Evolutionary conservation across 2,797 vertebrate species (phyloP), one percentile per base, ranked within the genome.

Genomic region (Acanthurus lineatus): DNA sequence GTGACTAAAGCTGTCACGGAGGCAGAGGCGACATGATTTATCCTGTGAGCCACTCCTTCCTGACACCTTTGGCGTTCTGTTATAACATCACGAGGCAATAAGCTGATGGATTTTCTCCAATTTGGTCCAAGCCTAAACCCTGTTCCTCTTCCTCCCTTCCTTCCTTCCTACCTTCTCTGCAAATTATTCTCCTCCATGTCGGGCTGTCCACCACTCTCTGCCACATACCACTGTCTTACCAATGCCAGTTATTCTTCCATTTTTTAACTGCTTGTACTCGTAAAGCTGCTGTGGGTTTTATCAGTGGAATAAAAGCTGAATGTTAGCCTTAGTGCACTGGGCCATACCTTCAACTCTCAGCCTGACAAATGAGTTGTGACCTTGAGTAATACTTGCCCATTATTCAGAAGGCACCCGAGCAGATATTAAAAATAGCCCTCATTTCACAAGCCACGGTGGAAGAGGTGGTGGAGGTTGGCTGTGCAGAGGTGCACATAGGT

Each of bases 371-470:
- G 88, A 95, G 93, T 92, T 90, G 81, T 86, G 90, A 96, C 96
- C 96, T 96, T 95, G 94, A 95, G 92, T 93, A 91, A 94, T 94
- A 93, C 90, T 88, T 86, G 88, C 91, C 93, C 91, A 89, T 95
- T 96, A 95, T 94, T 96, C 93, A 86, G 86, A 94, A 96, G 86
- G 91, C 88, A 80, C 35, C 85, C 84, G 86, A 94, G 94, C 94
- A 95, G 91, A 93, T 92, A 93, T 94, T 96, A 94, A 95, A 96
- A 96, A 95, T 91, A 93, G 93, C 91, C 93, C 92, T 91, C 83
- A 90, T 96, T 96, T 95, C 93, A 92, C 20, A 79, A 93, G 93
- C 70, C 61, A 45, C 32, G 10, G 79, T 57, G 61, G 48, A 82
- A 79, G 65, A 84, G 73, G 64, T 64, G 68, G 28, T 16, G 51